A percentile compares a stretch with the other conserved stretches of the same genome.
phyloP scores from a whole-genome alignment of 2,888 invertebrate species.

The Charanyca ferruginea region DNA sequence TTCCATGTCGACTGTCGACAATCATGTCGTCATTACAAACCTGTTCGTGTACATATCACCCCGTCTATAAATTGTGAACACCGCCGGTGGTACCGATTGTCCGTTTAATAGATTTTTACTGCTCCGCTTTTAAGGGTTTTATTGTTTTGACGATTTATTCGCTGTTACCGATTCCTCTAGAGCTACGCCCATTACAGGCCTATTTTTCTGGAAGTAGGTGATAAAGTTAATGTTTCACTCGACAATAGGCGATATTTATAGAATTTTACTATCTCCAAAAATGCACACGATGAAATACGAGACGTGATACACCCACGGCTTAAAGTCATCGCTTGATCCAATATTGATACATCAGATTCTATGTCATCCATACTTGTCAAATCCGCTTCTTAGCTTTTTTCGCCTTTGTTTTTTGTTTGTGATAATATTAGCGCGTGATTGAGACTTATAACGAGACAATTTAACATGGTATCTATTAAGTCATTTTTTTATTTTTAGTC shows the following conservation, averaged over 20 bases:
- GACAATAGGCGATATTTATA: slow-evolving; percentile 20
- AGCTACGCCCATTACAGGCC: slow-evolving; percentile 50
- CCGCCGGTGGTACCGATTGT: slow-evolving; percentile 84
- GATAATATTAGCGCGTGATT: slow-evolving; percentile 88
- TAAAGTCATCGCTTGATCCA: slow-evolving; percentile 78
- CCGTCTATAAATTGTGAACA: slow-evolving; percentile 88
- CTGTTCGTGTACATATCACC: slow-evolving; percentile 83
- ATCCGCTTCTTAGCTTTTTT: slow-evolving; percentile 87
- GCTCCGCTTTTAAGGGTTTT: slow-evolving; percentile 74
- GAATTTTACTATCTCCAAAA: slow-evolving; percentile 41
- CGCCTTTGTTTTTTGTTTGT: slow-evolving; percentile 83
- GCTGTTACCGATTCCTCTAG: slow-evolving; percentile 64
- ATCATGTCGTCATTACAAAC: slow-evolving; percentile 89
- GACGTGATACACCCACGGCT: slow-evolving; percentile 55
- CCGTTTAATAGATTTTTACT: slow-evolving; percentile 86
- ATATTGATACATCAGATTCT: slow-evolving; percentile 84
- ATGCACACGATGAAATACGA: slow-evolving; percentile 38
- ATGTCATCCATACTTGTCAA: slow-evolving; percentile 84
- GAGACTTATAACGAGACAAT: slow-evolving; percentile 88
- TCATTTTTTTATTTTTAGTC: slow-evolving; percentile 87
- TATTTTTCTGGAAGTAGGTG: slow-evolving; percentile 52
- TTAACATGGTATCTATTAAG: slow-evolving; percentile 81
- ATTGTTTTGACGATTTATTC: slow-evolving; percentile 67
- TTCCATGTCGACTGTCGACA: slow-evolving; percentile 87
- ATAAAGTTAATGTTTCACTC: slow-evolving; percentile 56